Conservation (phyloP, 2,888 invertebrate species). For the Drosophila antonietae region DNA sequence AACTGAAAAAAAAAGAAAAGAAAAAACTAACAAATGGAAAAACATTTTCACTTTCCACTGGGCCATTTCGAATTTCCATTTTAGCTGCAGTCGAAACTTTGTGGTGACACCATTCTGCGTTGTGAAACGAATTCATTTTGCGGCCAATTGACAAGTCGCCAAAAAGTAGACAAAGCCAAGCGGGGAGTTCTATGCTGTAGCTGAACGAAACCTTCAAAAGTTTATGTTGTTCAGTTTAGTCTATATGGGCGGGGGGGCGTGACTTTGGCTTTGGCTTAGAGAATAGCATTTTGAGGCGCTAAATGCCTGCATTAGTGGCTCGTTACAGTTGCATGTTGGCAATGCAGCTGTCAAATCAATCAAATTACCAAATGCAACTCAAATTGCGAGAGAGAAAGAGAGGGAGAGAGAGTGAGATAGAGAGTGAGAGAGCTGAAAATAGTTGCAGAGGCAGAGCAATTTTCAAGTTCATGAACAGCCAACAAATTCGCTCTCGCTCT, state of each 20-base stretch:
- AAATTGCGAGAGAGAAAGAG: conserved; percentile 26
- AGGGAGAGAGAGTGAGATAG: conserved; percentile 5
- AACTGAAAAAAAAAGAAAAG: neutral
- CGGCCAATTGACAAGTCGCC: conserved; percentile 39
- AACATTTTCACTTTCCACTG: conserved; percentile 46
- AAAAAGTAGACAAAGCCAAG: conserved; percentile 34
- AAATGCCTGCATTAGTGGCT: conserved; percentile 76
- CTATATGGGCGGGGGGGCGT: conserved; percentile 19
- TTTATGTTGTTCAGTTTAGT: conserved; percentile 29
- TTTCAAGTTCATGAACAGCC: conserved; percentile 67
- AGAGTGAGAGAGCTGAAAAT: conserved; percentile 15
- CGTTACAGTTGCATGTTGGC: conserved; percentile 75
- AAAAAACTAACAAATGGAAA: neutral
- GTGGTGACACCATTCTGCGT: conserved; percentile 45
- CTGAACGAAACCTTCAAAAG: conserved; percentile 3
- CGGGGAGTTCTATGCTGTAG: conserved; percentile 17
- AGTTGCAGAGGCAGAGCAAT: conserved; percentile 8
- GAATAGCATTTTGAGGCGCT: conserved; percentile 46
- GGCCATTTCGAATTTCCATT: conserved; percentile 23
- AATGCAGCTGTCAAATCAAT: conserved; percentile 69
- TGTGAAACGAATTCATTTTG: conserved; percentile 51
- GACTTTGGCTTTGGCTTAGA: conserved; percentile 5
- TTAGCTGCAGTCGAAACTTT: conserved; percentile 45
- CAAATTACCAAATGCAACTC: conserved; percentile 62
- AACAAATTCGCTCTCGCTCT: neutral